These are phyloP conservation scores for Nomada ruficornis DNA, from an alignment of 2,888 invertebrate genomes.

Conservation along the genomic window DNA sequence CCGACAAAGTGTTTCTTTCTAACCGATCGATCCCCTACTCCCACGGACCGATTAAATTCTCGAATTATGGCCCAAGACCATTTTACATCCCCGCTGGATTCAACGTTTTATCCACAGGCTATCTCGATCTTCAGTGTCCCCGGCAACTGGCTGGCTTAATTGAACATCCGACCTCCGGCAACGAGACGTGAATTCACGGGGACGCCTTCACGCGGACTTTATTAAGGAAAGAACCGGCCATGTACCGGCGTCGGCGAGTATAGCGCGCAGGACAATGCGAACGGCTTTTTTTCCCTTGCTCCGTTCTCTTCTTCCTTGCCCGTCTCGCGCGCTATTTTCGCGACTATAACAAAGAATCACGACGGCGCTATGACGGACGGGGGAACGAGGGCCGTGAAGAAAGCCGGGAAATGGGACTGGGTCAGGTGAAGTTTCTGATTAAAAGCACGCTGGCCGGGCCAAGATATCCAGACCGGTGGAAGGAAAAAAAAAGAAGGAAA, in stretches of 20 bases:
- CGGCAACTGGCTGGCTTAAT: slow-evolving; percentile 37
- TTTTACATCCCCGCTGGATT: slow-evolving; percentile 4
- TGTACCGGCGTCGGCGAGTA: slow-evolving; percentile 48
- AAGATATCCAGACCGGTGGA: slow-evolving; percentile 15
- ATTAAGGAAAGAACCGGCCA: slow-evolving; percentile 52
- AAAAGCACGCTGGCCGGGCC: slow-evolving; percentile 58
- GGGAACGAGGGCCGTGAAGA: slow-evolving; percentile 50
- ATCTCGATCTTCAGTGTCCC: too few species aligned
- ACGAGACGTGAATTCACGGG: slow-evolving; percentile 29
- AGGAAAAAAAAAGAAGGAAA: not conserved
- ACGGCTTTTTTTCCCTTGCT: not conserved
- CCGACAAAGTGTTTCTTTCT: not conserved
- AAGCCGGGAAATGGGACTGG: slow-evolving; percentile 67
- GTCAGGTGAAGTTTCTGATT: slow-evolving; percentile 73
- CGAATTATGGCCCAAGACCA: slow-evolving; percentile 6
- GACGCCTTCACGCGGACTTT: slow-evolving; percentile 57
- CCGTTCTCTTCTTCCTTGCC: slow-evolving; percentile 13
- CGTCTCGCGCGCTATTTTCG: slow-evolving; percentile 24
- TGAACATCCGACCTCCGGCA: slow-evolving; percentile 29
- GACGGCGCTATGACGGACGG: slow-evolving; percentile 52
- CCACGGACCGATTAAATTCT: slow-evolving; percentile 22
- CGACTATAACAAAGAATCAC: slow-evolving; percentile 64
- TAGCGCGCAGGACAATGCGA: slow-evolving; percentile 57
- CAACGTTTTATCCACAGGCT: not conserved
- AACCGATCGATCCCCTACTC: slow-evolving; percentile 21